Base-by-base conservation (phyloP, 2,888 invertebrate genomes). In the Platycheirus albimanus region DNA sequence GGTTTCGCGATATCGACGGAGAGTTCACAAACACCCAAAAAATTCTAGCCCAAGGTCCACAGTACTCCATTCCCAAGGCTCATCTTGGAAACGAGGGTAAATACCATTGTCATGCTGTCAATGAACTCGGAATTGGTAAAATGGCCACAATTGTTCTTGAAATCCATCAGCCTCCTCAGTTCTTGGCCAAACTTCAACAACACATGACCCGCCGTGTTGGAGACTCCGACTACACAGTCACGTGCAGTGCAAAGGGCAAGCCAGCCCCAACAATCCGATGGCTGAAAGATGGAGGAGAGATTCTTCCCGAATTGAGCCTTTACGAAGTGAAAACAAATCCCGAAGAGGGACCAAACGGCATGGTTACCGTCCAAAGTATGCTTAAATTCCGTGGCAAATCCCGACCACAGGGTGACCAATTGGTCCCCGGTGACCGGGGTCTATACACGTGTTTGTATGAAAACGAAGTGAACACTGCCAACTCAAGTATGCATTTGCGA, bases 41-140 rank as follows among this genome's bases (percentile, higher is more conserved):
- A 47, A 95, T 96, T 3, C 91, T 96, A 0, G 95, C 96, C 1
- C 94, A 95, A 2, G 96, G 97, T 0, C 94, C 95, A 17, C 95
- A 95, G 87, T 97, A 96, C 89, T 96, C 96, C 41, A 97, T 98
- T 86, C 94, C 95, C 0, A 95, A 95, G 78, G 97, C 96, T 0
- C 95, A 96, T 88, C 92, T 97, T 41, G 95, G 94, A 47, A 96
- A 95, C 88, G 97, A 98, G 91, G 98, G 97, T 3, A 94, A 94
- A 49, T 98, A 98, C 91, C 96, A 95, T 88, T 98, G 98, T 88
- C 96, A 97, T 88, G 97, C 97, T 0, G 95, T 94, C 66, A 98
- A 98, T 89, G 97, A 96, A 89, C 92, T 97, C 85, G 98, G 98
- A 1, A 95, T 95, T 85, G 97, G 97, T 0, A 96, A 96, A 85